Base-by-base conservation (phyloP, 2,888 invertebrate genomes). In the Caenorhabditis drosophilae region DNA sequence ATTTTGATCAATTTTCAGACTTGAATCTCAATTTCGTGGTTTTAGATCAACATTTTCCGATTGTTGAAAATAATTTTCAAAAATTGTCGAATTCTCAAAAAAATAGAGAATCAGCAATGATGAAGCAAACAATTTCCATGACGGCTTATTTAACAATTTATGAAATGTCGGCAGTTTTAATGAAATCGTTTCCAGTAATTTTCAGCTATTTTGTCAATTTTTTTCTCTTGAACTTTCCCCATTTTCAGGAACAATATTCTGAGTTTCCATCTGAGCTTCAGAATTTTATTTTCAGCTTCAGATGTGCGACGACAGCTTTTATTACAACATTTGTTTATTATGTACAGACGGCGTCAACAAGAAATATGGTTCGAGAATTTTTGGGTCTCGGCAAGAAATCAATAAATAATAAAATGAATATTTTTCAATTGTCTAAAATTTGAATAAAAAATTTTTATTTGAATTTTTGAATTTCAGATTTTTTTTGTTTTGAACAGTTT, bases 131-230 rank as follows among this genome's bases (percentile, higher is more conserved):
- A 9, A 36, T 36, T n/a, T 15, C 36, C 4, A 36, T n/a, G 4
- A n/a, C 36, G 4, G n/a, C n/a, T n/a, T 36, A 36, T n/a, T n/a
- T 36, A n/a, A 36, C 36, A 15, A n/a, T 36, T n/a, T 36, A 36
- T n/a, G 36, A 36, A 36, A 12, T 36, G 4, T 4, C 11, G 7
- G 36, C 11, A 36, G 4, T 36, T 4, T 36, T 36, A n/a, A 36
- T 31, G 31, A 31, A 12, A 31, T 31, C 12, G 31, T 31, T 31
- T 31, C 31, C 31, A 31, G 31, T 31, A 31, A 31, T 31, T 9
- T 31, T 31, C n/a, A n/a, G n/a, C n/a, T n/a, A n/a, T n/a, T n/a
- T n/a, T n/a, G n/a, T n/a, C n/a, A n/a, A n/a, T n/a, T n/a, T n/a
- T n/a, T n/a, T n/a, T n/a, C n/a, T n/a, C n/a, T n/a, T n/a, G n/a